Evolutionary conservation across 1,140 invertebrate species (phyloP), one percentile per base, ranked within the genome.

Genomic region (Scaptomyza hsui): DNA sequence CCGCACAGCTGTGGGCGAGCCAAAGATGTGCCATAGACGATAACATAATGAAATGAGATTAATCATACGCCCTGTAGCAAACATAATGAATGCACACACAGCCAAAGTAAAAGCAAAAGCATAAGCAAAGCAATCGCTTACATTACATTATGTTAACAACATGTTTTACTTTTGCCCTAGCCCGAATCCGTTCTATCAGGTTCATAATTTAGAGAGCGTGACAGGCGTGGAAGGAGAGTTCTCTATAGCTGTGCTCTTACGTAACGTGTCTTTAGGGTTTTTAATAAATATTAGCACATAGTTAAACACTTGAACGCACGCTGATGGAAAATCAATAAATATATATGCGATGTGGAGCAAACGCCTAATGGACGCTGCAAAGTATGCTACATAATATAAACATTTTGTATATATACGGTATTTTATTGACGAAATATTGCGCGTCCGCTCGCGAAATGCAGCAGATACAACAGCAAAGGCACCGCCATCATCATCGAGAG

Each of bases 241-340:
- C 60, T 69, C 32, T 39, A 41, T 56, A 37, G 49, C 74, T 77
- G 69, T 74, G 60, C 53, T 51, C 69, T 82, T 78, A 82, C 72
- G 65, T 72, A 68, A 82, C 62, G 67, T 47, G 55, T 62, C 67
- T 57, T 86, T 71, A 65, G 60, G 65, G 64, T 62, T 88, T 88
- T 86, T 82, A 88, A 82, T 86, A 86, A 78, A 88, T 88, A 88
- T 86, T 88, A 86, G 82, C 82, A 86, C 82, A 81, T 78, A 72
- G 78, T 88, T 81, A 88, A 86, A 68, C 78, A 88, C 82, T 78
- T 81, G 65, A 82, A 67, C 64, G 82, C 64, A 51, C 71, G 41
- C 82, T 86, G 82, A 86, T 86, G 82, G 75, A 86, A 86, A 86
- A 86, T 86, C 82, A 88, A 86, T 86, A 88, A 57, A 69, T 42